Percentiles rank a stretch among this genome's conserved stretches.
Conservation (phyloP, 1,140 invertebrate species). For the Bursaphelenchus mucronatus region DNA sequence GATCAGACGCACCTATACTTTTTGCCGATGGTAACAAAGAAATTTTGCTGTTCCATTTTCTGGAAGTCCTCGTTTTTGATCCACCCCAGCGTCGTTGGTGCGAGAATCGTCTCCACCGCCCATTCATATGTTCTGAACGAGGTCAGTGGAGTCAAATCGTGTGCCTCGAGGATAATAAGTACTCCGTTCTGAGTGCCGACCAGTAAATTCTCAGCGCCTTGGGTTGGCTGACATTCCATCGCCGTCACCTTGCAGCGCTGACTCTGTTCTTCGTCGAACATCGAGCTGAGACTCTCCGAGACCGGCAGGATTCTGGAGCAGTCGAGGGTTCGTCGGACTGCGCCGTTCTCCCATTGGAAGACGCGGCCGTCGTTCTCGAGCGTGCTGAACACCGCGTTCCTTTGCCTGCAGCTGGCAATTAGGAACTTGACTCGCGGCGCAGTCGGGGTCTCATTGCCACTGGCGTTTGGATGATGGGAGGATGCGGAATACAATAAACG, state of each 20-base stretch:
- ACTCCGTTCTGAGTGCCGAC: conserved; percentile 40
- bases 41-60: conserved; percentile 16
- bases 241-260: conserved; percentile 21
- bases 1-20: conserved; percentile 18
- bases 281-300: conserved; percentile 35
- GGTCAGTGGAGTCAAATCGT: conserved; percentile 31
- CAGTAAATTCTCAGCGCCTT: conserved; percentile 28
- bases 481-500: conserved; percentile 38
- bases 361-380: conserved; percentile 34
- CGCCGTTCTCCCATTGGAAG: conserved; percentile 35
- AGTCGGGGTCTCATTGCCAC: conserved; percentile 7
- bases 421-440: conserved; percentile 18
- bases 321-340: conserved; percentile 32
- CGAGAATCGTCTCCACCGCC: conserved; percentile 35
- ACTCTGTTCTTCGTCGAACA: conserved; percentile 28
- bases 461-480: conserved; percentile 21
- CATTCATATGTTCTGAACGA: conserved; percentile 38
- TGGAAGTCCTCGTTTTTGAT: not conserved
- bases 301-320: conserved; percentile 36
- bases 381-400: conserved; percentile 29
- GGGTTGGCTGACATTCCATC: conserved; percentile 14
- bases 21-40: conserved; percentile 27
- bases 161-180: conserved; percentile 29
- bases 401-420: conserved; percentile 6
- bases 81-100: not conserved